Percentiles rank a stretch among this genome's conserved stretches.
Conservation (phyloP, 2,888 invertebrate genomes). For the Acanthacorydalis orientalis region DNA sequence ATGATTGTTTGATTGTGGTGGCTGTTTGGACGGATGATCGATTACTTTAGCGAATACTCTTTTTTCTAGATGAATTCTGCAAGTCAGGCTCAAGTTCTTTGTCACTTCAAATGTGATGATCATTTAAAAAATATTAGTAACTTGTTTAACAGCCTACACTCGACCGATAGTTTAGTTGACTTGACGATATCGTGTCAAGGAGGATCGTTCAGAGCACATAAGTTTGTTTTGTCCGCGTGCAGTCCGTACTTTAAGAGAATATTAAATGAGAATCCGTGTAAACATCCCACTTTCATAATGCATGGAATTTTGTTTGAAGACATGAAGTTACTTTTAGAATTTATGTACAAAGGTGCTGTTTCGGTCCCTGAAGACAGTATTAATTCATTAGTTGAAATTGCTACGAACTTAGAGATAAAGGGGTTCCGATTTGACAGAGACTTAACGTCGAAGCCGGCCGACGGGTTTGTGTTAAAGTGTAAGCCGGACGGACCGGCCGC, state of each 20-base stretch:
- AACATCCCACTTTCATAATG: conserved; percentile 23
- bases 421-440: neutral
- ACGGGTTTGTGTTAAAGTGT: no score
- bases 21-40: no score
- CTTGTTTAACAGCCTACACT: conserved; percentile 15
- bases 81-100: conserved; percentile 9
- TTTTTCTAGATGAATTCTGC: neutral
- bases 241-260: conserved; percentile 23
- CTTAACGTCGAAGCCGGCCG: neutral
- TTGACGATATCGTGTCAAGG: conserved; percentile 16
- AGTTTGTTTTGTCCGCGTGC: conserved; percentile 22
- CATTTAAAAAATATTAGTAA: conserved; percentile 15
- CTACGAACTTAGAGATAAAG: conserved; percentile 2
- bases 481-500: no score
- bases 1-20: no score
- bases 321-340: conserved; percentile 3
- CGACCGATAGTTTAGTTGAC: conserved; percentile 15
- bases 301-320: conserved; percentile 12
- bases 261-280: conserved; percentile 21
- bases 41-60: no score
- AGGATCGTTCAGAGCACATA: conserved; percentile 13
- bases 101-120: conserved; percentile 16
- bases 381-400: neutral
- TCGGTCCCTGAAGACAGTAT: conserved; percentile 1
- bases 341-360: conserved; percentile 4